phyloP scores from a whole-genome alignment of 2,113 vertebrate species.

The Thymallus thymallus region DNA sequence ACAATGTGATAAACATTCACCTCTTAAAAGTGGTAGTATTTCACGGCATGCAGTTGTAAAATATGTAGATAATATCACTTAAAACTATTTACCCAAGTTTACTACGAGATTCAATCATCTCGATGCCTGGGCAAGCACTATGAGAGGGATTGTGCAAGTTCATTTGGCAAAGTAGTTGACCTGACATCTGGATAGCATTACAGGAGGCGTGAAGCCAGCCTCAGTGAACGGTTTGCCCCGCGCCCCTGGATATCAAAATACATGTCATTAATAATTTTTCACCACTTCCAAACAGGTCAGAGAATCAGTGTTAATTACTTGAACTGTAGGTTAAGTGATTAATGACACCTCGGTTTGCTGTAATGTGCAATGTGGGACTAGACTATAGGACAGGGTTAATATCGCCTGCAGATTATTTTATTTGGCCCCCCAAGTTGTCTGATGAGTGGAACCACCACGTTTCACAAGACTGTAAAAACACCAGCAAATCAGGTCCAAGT shows the following conservation, averaged over 20 bases:
- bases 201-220: slow-evolving; percentile 67
- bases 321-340: background rate
- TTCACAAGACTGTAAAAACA: no score
- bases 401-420: no score
- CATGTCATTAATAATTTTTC: slow-evolving; percentile 54
- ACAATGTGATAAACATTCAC: background rate
- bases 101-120: slow-evolving; percentile 65
- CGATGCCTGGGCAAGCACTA: slow-evolving; percentile 63
- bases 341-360: background rate
- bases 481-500: no score
- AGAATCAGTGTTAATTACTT: background rate
- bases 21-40: background rate
- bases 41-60: background rate
- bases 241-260: slow-evolving; percentile 63
- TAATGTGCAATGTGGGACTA: background rate
- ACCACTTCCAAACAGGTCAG: slow-evolving; percentile 28
- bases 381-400: no score
- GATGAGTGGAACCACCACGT: no score
- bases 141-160: slow-evolving; percentile 74
- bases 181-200: slow-evolving; percentile 78
- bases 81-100: slow-evolving; percentile 56
- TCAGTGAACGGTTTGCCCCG: slow-evolving; percentile 47
- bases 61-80: slow-evolving; percentile 30
- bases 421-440: no score
- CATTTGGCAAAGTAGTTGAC: slow-evolving; percentile 69